phyloP scores from a whole-genome alignment of 2,888 invertebrate genomes.

The Papilio elwesi region DNA sequence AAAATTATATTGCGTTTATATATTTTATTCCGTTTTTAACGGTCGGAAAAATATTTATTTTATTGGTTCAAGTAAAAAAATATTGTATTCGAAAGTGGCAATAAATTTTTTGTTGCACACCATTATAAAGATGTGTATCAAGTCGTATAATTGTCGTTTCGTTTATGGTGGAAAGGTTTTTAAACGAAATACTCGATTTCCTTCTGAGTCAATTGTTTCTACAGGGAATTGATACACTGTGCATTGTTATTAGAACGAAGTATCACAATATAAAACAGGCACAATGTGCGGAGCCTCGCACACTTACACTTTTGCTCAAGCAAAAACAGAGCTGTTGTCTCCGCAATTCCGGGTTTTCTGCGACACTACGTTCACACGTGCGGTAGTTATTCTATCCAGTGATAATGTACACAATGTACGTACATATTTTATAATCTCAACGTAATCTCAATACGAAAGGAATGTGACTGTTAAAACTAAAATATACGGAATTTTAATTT shows the following conservation, averaged over 20 bases:
- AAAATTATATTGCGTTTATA: constrained; percentile 4
- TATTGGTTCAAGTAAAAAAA: neutral
- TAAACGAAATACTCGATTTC: neutral
- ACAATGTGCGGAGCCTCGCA: constrained; percentile 35
- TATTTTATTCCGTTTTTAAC: neutral
- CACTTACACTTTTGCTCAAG: constrained; percentile 46
- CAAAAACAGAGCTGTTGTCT: constrained; percentile 46
- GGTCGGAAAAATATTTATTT: neutral
- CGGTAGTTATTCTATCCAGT: neutral
- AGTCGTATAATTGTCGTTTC: constrained; percentile 9
- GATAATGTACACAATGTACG: neutral
- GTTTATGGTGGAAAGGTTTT: neutral
- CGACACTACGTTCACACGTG: neutral
- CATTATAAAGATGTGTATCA: neutral
- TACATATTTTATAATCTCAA: constrained; percentile 1
- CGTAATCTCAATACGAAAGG: constrained; percentile 3
- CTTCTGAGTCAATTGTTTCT: neutral
- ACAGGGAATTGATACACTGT: neutral
- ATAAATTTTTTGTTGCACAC: no score
- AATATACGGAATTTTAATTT: neutral
- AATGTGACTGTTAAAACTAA: neutral
- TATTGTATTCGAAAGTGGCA: no score
- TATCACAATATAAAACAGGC: constrained; percentile 11
- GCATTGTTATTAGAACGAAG: constrained; percentile 18
- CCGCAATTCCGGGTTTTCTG: constrained; percentile 17